phyloP scores from a whole-genome alignment of 2,888 invertebrate genomes.

The Microctonus hyperodae region DNA sequence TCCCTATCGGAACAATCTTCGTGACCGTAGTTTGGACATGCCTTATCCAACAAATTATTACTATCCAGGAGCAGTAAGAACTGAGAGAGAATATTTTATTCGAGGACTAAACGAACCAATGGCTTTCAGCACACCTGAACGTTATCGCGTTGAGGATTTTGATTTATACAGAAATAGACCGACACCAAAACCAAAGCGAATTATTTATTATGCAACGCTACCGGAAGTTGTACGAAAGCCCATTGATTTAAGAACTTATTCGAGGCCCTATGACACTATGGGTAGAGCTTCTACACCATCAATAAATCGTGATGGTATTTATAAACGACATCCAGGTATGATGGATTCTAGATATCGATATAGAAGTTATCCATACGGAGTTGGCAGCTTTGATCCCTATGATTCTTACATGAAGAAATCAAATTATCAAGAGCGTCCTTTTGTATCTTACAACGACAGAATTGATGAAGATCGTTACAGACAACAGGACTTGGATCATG shows the following conservation, averaged over 20 bases:
- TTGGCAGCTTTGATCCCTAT: constrained; percentile 42
- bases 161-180: constrained; percentile 51
- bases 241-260: constrained; percentile 54
- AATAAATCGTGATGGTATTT: constrained; percentile 38
- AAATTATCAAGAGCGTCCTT: constrained; percentile 46
- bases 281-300: constrained; percentile 38
- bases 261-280: constrained; percentile 47
- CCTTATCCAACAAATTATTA: constrained; percentile 46
- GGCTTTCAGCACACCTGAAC: constrained; percentile 48
- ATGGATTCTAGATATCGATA: constrained; percentile 50
- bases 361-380: constrained; percentile 45
- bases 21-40: constrained; percentile 43
- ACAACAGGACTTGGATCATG: constrained; percentile 44
- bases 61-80: constrained; percentile 54
- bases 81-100: constrained; percentile 54
- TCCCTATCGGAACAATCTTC: constrained; percentile 41
- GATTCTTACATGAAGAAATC: constrained; percentile 52
- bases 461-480: constrained; percentile 41
- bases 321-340: constrained; percentile 44
- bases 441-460: constrained; percentile 37
- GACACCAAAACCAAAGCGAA: constrained; percentile 55
- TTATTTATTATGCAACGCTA: constrained; percentile 62
- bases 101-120: constrained; percentile 43
- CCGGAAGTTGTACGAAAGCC: constrained; percentile 62
- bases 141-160: constrained; percentile 53